Base-by-base conservation (phyloP, 2,113 vertebrate species). In the Stictonetta naevosa region DNA sequence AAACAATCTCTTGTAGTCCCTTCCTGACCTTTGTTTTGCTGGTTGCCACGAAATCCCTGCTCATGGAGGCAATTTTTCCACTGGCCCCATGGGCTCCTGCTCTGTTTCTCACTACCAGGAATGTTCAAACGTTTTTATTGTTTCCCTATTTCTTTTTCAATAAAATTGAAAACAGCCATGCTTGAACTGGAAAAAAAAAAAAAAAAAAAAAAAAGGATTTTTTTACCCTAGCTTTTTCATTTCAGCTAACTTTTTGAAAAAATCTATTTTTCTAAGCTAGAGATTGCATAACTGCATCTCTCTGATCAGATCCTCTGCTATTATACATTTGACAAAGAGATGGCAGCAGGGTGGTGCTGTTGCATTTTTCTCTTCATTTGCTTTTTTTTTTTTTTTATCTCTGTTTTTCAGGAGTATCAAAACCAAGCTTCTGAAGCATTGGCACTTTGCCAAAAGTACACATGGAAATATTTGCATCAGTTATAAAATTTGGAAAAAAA, bases 311-410 rank as follows among this genome's bases (percentile, higher is more conserved):
- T 86, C 29, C 75, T 90, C 60, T 93, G 88, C 44, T 92, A 46
- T 88, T 76, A 81, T 38, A n/a, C 1, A 1, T 80, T 60, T 95
- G 82, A 88, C 88, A 96, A 94, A 83, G 81, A 94, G 84, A 83
- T 88, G 91, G 93, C 95, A 96, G 95, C 86, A 93, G 93, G 95
- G 95, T 92, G 92, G 93, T 94, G 93, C 89, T 96, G 87, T 95
- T 97, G 95, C 40, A 50, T 95, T 96, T 95, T 89, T 44, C n/a
- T 94, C 77, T 69, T 74, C 2, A 6, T 87, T 82, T 63, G 4
- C 25, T 81, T 22, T 7, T 46, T 52, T 62, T 60, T 53, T 53
- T 48, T 53, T 62, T 74, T 52, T 10, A 31, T 85, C 13, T 71
- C 29, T 80, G 0, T 22, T 80, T 74, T 92, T 88, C 79, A 58